Conservation (phyloP, 1,140 invertebrate species). For the Nilaparvata lugens region DNA sequence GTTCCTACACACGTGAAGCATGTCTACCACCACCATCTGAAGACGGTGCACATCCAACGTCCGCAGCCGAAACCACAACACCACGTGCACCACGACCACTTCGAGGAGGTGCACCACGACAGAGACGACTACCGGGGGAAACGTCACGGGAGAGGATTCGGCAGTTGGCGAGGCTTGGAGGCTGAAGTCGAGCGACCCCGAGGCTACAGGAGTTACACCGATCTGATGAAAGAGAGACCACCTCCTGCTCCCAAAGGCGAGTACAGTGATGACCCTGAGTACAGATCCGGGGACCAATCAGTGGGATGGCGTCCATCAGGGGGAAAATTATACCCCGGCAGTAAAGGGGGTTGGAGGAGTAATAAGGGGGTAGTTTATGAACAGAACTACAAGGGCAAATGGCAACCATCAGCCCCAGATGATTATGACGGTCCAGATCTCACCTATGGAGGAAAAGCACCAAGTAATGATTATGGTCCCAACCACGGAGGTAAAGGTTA, state of each 20-base stretch:
- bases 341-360: not conserved
- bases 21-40: constrained; percentile 18
- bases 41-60: constrained; percentile 16
- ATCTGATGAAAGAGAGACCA: not conserved
- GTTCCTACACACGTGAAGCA: constrained; percentile 16
- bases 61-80: constrained; percentile 12
- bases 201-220: not conserved
- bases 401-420: not conserved
- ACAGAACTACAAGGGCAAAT: not conserved
- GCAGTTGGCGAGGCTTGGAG: not conserved
- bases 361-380: not conserved
- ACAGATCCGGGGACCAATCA: not conserved
- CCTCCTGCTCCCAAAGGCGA: not conserved
- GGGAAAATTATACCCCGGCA: not conserved
- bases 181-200: not conserved
- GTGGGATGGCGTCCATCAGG: not conserved
- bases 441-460: not conserved
- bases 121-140: not conserved
- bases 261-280: not conserved
- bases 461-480: too few species aligned
- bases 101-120: constrained; percentile 1
- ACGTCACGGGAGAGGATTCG: not conserved
- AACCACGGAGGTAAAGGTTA: not conserved
- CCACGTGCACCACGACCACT: constrained; percentile 4
- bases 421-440: not conserved